Evolutionary conservation across 2,113 vertebrate species (phyloP).

Genomic region (Paracanthobrama guichenoti): DNA sequence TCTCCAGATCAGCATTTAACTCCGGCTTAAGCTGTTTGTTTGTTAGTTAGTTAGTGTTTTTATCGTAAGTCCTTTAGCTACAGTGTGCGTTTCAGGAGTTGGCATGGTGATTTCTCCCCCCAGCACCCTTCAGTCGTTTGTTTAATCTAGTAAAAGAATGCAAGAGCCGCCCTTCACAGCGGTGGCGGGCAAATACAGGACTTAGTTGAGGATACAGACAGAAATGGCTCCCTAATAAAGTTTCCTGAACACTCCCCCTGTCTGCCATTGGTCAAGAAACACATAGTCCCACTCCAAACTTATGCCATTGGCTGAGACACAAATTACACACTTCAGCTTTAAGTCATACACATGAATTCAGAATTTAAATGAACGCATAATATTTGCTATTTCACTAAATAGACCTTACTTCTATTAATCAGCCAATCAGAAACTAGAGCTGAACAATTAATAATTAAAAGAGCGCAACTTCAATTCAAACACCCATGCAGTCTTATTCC

Average conservation of each 20-base stretch:
- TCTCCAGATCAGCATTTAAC: neutral
- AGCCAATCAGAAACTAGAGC: neutral
- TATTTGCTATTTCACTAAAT: neutral
- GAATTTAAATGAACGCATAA: too few species aligned
- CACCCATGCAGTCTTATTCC: too few species aligned
- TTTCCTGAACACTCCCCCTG: neutral
- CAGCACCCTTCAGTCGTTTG: neutral
- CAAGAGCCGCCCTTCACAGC: conserved; percentile 37
- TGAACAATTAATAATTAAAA: too few species aligned
- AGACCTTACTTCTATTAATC: neutral
- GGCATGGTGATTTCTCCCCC: conserved; percentile 31
- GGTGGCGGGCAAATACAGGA: neutral
- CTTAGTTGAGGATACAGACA: neutral
- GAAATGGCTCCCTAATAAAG: neutral
- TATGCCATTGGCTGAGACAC: neutral
- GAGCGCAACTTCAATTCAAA: too few species aligned
- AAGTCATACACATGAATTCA: too few species aligned
- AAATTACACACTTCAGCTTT: neutral
- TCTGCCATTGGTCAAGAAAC: neutral
- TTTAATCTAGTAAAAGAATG: conserved; percentile 56
- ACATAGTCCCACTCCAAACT: neutral
- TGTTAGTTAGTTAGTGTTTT: conserved; percentile 31
- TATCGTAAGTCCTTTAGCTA: conserved; percentile 16
- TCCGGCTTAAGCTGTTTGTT: neutral
- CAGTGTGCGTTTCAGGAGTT: conserved; percentile 23